Conservation (phyloP, 1,140 invertebrate genomes). For the Aphis gossypii region DNA sequence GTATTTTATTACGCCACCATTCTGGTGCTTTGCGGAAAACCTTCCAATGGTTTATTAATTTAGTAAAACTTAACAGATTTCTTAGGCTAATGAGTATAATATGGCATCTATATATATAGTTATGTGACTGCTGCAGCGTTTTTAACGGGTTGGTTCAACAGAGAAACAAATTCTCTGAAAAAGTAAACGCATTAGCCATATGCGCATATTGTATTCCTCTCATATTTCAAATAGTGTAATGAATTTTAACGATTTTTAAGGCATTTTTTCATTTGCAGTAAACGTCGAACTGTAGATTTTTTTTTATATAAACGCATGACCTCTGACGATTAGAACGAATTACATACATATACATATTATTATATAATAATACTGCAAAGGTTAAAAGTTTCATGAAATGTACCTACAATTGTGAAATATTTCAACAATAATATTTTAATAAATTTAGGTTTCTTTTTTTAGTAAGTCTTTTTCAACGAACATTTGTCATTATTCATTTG, state of each 20-base stretch:
- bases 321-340: background rate
- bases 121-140: background rate
- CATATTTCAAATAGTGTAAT: background rate
- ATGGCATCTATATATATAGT: too few relatives aligned
- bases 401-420: background rate
- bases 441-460: background rate
- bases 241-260: conserved; percentile 13
- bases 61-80: background rate
- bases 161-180: background rate
- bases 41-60: background rate
- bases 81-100: background rate
- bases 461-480: background rate
- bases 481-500: background rate
- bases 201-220: background rate
- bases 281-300: background rate
- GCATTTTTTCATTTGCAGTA: background rate
- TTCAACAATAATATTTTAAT: background rate
- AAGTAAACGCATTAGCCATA: background rate
- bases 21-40: background rate
- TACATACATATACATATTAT: background rate
- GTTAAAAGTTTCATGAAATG: background rate
- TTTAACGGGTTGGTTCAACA: background rate
- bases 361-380: background rate
- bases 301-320: background rate
- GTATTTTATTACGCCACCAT: background rate